Base-by-base conservation (phyloP, 2,888 invertebrate genomes). In the Lomographa bimaculata region DNA sequence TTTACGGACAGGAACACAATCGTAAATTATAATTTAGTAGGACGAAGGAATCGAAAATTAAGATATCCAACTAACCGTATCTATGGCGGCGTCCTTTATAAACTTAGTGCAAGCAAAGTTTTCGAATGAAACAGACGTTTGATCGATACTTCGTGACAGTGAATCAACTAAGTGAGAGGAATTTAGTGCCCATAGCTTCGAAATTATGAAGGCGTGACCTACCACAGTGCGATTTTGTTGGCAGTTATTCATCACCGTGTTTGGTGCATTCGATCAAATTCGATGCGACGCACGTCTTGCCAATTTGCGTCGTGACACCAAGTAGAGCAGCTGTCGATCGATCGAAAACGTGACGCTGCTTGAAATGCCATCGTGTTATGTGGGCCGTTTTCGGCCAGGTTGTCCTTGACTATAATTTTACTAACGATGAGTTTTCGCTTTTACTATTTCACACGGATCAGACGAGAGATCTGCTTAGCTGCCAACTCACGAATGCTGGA, bases 21-120 rank as follows among this genome's bases (percentile, higher is more conserved):
- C 81, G 78, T 87, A 87, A 86, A 86, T 85, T 87, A 87, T 87
- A 86, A 86, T 86, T 86, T 85, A 84, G 75, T 72, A 72, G 71
- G 71, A 66, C 73, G 21, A 37, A 43, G 32, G 42, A 37, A 27
- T 71, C 67, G 68, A 64, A 76, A 89, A 89, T 89, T 83, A 80
- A 89, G 89, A 84, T 83, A 87, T 89, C 85, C 65, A 70, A 67
- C 67, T 60, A 26, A 45, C 33, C 56, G 65, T 66, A 71, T 77
- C 75, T 68, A 66, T 46, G 78, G 75, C 86, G 87, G 87, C 69
- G 57, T 70, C 60, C 76, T 71, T 87, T 87, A 70, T 69, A 71
- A 41, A 61, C 66, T 68, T 76, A 87, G 86, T 87, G 57, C 64
- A 56, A 57, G 61, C 60, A 60, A 45, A 68, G 64, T 64, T 65